Percentiles rank a stretch among this genome's conserved stretches.
phyloP scores from a whole-genome alignment of 1,140 invertebrate species.

The Drosophila gunungcola region DNA sequence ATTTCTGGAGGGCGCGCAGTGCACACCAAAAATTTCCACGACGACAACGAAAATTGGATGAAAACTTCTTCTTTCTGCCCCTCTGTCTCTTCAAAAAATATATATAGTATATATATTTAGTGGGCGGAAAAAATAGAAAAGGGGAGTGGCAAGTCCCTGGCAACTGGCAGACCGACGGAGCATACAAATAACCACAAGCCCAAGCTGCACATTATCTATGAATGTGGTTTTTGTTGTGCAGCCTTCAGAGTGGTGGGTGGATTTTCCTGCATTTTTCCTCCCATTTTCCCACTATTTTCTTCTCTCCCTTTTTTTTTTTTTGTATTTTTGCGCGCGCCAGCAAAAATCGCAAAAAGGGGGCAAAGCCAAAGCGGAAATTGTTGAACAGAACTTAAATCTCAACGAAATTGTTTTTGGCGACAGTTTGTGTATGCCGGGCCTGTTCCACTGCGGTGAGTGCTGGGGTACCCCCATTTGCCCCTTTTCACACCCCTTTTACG shows the following conservation, averaged over 20 bases:
- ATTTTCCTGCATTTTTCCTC: background rate
- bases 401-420: slow-evolving; percentile 81
- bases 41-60: slow-evolving; percentile 80
- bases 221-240: slow-evolving; percentile 67
- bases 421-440: slow-evolving; percentile 61
- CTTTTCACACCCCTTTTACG: background rate
- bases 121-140: background rate
- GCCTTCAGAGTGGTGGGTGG: slow-evolving; percentile 4
- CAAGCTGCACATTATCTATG: slow-evolving; percentile 81
- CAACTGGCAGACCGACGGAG: slow-evolving; percentile 72
- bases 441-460: slow-evolving; percentile 25
- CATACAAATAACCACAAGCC: slow-evolving; percentile 80
- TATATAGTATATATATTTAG: background rate
- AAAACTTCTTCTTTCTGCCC: slow-evolving; percentile 42
- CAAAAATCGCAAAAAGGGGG: slow-evolving; percentile 22
- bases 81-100: slow-evolving; percentile 8
- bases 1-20: slow-evolving; percentile 66
- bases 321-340: slow-evolving; percentile 14
- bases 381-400: slow-evolving; percentile 80
- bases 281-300: slow-evolving; percentile 9
- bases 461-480: background rate
- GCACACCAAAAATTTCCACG: slow-evolving; percentile 69
- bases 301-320: slow-evolving; percentile 12
- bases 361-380: slow-evolving; percentile 68
- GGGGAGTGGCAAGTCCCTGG: slow-evolving; percentile 44